Percentiles rank a stretch among this genome's conserved stretches.
Conservation (phyloP, 1,140 invertebrate genomes). For the Reticulitermes speratus region DNA sequence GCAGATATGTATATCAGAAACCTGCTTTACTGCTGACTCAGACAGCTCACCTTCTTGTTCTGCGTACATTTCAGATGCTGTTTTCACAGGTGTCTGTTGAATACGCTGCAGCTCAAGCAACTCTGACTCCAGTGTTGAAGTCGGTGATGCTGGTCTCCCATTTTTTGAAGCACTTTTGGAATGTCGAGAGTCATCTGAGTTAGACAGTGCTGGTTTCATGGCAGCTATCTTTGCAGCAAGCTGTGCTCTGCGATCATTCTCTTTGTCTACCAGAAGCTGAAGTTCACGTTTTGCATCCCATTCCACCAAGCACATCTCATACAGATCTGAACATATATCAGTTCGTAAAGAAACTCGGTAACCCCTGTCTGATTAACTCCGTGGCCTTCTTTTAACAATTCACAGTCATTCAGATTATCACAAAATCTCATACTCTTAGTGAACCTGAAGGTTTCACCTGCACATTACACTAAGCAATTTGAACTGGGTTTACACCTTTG, state of each 20-base stretch:
- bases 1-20: no score
- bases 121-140: not conserved
- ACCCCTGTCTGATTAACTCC: no score
- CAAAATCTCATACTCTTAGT: no score
- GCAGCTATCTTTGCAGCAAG: not conserved
- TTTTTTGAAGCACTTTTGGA: not conserved
- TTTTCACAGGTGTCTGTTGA: not conserved
- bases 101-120: not conserved
- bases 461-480: no score
- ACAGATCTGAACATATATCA: not conserved
- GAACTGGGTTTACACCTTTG: no score
- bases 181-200: not conserved
- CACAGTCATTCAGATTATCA: no score
- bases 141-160: not conserved
- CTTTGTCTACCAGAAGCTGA: not conserved
- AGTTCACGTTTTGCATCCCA: not conserved
- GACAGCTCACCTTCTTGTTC: not conserved
- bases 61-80: constrained; percentile 19
- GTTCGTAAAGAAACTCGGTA: no score
- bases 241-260: not conserved
- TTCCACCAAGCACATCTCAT: not conserved
- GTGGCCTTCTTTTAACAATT: no score
- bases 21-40: no score
- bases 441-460: no score
- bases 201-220: not conserved